These are phyloP conservation scores for Acanthaster planci DNA, from an alignment of 35 echinoderm and acorn worm genomes.

Conservation along the genomic window DNA sequence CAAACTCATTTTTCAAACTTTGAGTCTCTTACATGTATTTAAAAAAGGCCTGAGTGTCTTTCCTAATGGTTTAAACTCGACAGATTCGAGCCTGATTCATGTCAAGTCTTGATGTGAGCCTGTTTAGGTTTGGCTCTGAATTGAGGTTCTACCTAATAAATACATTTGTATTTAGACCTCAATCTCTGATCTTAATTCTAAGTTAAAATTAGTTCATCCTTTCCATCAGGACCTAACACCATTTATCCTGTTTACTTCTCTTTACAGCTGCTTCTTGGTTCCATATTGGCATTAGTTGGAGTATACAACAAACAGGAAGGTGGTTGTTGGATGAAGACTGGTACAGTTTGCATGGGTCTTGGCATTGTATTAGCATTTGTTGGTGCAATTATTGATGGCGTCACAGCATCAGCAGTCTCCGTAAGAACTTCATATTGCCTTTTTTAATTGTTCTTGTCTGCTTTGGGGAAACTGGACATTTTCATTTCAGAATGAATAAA, in stretches of 20 bases:
- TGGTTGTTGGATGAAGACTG: slow-evolving; percentile 8
- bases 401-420: slow-evolving; percentile 47
- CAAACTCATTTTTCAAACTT: too few species aligned
- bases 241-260: background rate
- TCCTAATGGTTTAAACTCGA: too few species aligned
- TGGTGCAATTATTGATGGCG: slow-evolving; percentile 49
- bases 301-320: slow-evolving; percentile 37
- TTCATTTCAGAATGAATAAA: too few species aligned
- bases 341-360: slow-evolving; percentile 25
- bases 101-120: too few species aligned
- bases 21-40: too few species aligned
- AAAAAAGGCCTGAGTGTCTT: too few species aligned
- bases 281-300: slow-evolving; percentile 33
- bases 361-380: slow-evolving; percentile 50
- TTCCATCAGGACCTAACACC: background rate
- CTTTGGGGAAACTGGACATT: too few species aligned
- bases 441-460: too few species aligned
- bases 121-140: too few species aligned
- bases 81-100: too few species aligned
- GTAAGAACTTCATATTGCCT: slow-evolving; percentile 26
- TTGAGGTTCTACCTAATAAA: slow-evolving; percentile 4
- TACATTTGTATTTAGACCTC: background rate
- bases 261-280: slow-evolving; percentile 51
- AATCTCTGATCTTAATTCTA: background rate
- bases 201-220: background rate